Evolutionary conservation across 1,140 invertebrate species (phyloP).

Genomic region (Leptonema lineaticorne): DNA sequence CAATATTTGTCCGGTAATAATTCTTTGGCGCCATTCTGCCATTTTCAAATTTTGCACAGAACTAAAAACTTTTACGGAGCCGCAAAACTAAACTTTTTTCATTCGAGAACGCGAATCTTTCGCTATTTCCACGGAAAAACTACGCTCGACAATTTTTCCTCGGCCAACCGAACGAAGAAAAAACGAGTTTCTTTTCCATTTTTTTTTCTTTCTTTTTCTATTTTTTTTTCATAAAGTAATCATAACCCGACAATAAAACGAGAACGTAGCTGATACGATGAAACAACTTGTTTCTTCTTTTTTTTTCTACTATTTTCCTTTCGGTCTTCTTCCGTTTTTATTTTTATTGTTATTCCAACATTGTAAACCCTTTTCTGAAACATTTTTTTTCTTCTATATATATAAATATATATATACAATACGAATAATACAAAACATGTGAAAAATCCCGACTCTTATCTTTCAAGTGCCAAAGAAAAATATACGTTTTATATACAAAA

Average conservation of each 20-base stretch:
- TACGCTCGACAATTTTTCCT: no score
- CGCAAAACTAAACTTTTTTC: slow-evolving; percentile 7
- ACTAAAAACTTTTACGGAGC: neutral
- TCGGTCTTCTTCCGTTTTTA: neutral
- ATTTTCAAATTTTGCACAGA: slow-evolving; percentile 8
- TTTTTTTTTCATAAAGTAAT: slow-evolving; percentile 12
- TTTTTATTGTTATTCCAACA: neutral
- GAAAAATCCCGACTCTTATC: no score
- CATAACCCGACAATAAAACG: slow-evolving; percentile 5
- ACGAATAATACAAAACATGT: no score
- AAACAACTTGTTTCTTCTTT: slow-evolving; percentile 5
- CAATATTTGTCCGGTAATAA: neutral
- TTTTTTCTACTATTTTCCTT: no score
- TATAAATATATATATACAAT: no score
- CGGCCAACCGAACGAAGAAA: no score
- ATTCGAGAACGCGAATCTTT: neutral
- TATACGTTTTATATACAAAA: no score
- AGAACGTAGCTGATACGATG: neutral
- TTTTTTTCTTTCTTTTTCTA: no score
- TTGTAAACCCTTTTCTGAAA: no score
- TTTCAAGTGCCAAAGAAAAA: no score
- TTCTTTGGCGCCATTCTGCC: neutral
- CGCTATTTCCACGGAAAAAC: neutral
- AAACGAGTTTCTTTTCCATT: no score
- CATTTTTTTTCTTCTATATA: no score